Evolutionary conservation across 2,113 vertebrate species (phyloP), one percentile per base, ranked within the genome.

Genomic region (Herpetotheres cachinnans): DNA sequence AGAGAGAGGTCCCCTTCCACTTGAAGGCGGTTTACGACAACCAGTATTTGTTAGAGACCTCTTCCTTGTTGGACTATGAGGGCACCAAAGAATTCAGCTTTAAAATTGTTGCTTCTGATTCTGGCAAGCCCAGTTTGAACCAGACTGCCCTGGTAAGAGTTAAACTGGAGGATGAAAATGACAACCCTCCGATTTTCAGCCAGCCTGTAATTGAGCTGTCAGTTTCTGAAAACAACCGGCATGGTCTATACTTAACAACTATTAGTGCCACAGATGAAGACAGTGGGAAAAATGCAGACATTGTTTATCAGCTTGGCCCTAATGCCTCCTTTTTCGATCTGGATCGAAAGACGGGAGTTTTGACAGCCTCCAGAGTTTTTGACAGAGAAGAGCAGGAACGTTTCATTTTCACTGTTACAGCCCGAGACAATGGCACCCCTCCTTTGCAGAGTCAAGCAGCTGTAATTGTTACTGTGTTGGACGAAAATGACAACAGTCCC

Each of bases 61-160:
- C 99, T 50, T 99, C 99, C 6, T 95, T 99, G 96, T 98, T 99
- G 80, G 99, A 99, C 98, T 99, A 99, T 27, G 99, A 99, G 96
- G 99, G 99, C 97, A 99, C 99, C 97, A 99, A 99, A 98, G 99
- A 99, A 98, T 99, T 99, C 98, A 99, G 99, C 98, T 99, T 99
- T 98, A 99, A 99, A 98, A 99, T 99, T 38, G 99, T 99, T 47
- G 99, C 99, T 56, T 99, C 99, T 34, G 99, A 99, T 98, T 99
- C 99, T 34, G 99, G 99, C 59, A 99, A 99, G 83, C 99, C 99
- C 44, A 99, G 99, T 96, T 98, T 99, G 97, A 99, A 99, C 97
- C 99, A 99, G 98, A 99, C 99, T 34, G 99, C 99, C 69, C 98
- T 99, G 95, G 99, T 99, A 73, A 98, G 99, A 98, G 99, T 99